Evolutionary conservation across 2,888 invertebrate genomes (phyloP).

Genomic region (Caenorhabditis wallacei): DNA sequence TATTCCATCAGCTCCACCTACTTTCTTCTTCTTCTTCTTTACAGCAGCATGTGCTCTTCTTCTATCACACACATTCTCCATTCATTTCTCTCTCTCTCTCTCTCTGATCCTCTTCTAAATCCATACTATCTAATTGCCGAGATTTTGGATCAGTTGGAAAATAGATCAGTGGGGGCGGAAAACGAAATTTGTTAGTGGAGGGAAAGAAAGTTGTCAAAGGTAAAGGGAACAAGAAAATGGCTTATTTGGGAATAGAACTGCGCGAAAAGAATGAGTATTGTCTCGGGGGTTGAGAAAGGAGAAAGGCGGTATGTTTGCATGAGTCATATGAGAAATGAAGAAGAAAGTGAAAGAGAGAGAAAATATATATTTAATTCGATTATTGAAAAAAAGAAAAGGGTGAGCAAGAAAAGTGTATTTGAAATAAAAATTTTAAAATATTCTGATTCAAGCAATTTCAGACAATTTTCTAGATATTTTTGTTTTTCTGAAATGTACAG

Average conservation of each 20-base stretch:
- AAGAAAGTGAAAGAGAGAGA: neutral
- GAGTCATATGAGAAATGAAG: slow-evolving; percentile 31
- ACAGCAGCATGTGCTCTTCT: slow-evolving; percentile 51
- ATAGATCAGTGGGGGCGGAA: slow-evolving; percentile 60
- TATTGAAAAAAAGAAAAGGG: neutral
- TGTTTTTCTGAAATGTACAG: too few relatives aligned
- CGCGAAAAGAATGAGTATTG: slow-evolving; percentile 29
- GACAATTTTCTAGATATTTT: too few relatives aligned
- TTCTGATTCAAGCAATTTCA: too few relatives aligned
- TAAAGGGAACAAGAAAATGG: slow-evolving; percentile 14
- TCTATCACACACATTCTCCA: slow-evolving; percentile 40
- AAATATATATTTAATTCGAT: slow-evolving; percentile 19
- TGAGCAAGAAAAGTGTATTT: neutral
- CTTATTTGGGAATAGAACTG: slow-evolving; percentile 15
- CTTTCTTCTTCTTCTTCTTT: slow-evolving; percentile 41
- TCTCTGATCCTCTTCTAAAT: slow-evolving; percentile 14
- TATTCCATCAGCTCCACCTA: slow-evolving; percentile 38
- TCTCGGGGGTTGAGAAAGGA: slow-evolving; percentile 2
- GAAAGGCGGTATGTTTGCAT: slow-evolving; percentile 48
- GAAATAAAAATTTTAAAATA: too few relatives aligned
- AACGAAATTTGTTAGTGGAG: neutral
- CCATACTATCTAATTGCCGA: slow-evolving; percentile 15
- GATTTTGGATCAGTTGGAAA: slow-evolving; percentile 48
- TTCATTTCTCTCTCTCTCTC: slow-evolving; percentile 11
- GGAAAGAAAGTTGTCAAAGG: slow-evolving; percentile 12